These are phyloP conservation scores for Ctenopoma kingsleyae DNA, from an alignment of 2,797 vertebrate species.

Conservation along the genomic window DNA sequence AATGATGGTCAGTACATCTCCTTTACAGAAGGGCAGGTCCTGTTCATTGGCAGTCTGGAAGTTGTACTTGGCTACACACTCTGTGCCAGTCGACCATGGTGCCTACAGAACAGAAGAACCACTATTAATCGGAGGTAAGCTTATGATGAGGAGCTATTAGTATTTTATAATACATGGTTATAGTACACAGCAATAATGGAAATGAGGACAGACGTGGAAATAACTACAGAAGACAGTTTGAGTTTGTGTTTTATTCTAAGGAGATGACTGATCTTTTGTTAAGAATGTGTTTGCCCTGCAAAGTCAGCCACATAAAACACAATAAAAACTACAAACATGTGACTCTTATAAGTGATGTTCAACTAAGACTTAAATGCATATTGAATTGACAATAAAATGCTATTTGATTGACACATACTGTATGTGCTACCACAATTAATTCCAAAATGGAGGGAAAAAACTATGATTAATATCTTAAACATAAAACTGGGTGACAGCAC, in stretches of 20 bases:
- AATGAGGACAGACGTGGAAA: too few species aligned
- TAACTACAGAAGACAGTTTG: too few species aligned
- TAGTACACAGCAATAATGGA: background rate
- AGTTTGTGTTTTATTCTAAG: background rate
- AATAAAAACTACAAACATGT: background rate
- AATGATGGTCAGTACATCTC: constrained; percentile 95
- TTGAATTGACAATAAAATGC: too few species aligned
- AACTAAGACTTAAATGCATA: background rate
- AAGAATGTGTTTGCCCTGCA: background rate
- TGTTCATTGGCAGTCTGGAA: constrained; percentile 95
- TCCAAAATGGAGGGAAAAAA: background rate
- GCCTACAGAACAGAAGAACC: constrained; percentile 65
- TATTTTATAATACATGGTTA: background rate
- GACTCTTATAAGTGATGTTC: background rate
- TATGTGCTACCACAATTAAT: background rate
- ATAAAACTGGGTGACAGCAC: background rate
- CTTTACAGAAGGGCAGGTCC: constrained; percentile 97
- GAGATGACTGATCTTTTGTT: background rate
- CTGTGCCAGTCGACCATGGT: constrained; percentile 93
- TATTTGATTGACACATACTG: too few species aligned
- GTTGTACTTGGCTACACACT: constrained; percentile 98
- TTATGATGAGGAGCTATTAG: background rate
- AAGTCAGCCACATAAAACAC: background rate
- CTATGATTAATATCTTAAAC: background rate
- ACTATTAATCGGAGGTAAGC: constrained; percentile 8